Evolutionary conservation across 2,888 invertebrate genomes (phyloP), one percentile per base, ranked within the genome.

Genomic region (Acanthoscelides obtectus): DNA sequence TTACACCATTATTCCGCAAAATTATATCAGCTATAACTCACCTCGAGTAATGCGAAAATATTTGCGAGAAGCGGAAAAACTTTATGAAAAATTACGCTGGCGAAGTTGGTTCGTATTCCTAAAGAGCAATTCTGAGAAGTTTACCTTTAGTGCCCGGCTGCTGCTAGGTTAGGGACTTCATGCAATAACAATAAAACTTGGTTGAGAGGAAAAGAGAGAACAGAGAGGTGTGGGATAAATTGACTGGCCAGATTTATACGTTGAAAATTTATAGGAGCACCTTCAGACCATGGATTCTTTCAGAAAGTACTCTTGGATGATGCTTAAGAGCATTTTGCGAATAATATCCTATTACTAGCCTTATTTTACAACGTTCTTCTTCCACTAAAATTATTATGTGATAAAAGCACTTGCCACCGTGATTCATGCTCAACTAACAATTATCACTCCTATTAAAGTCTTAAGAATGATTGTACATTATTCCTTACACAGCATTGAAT

Each of bases 41-140:
- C 70, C 71, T 69, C 20, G 22, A 66, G 69, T 69, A 72, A 72
- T 72, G 71, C 70, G 70, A 69, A 68, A 66, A 71, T 72, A 69
- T 75, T 75, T 68, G 69, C 70, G 72, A 70, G 72, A 73, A 79
- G 75, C 76, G 74, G 76, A 75, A 77, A 78, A 80, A 80, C 72
- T 80, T 80, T 79, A 77, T 78, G 77, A 79, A 79, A 79, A 79
- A 79, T 79, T 77, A 75, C 73, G 72, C 76, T 70, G 72, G 69
- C 67, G 70, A 79, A 80, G 78, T 79, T 78, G 66, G 74, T 72
- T 70, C 77, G 75, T 78, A 78, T 74, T 74, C 75, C 70, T 72
- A 45, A 27, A 22, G 12, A 78, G 75, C 78, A 77, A 79, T 80
- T 80, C 78, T 76, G 78, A 78, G 76, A 79, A 80, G 75, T 81